These are phyloP conservation scores for Callyntrura guangdongensis DNA, from an alignment of 2,888 invertebrate species.

Conservation along the genomic window DNA sequence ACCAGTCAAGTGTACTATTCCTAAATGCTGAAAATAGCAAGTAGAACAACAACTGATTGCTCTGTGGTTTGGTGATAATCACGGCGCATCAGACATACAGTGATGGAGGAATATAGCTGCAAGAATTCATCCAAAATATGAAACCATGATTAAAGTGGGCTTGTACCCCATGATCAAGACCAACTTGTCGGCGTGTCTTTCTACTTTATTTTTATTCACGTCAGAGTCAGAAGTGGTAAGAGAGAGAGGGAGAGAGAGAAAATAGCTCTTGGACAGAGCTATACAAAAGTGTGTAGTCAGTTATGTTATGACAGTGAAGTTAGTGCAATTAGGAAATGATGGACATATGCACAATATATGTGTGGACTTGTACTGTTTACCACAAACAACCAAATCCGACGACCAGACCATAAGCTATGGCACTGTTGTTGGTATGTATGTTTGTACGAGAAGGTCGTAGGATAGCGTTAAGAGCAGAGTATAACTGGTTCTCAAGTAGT, in stretches of 20 bases:
- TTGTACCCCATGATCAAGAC: slow-evolving; percentile 29
- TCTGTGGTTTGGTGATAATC: slow-evolving; percentile 7
- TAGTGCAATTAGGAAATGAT: slow-evolving; percentile 55
- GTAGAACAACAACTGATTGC: not conserved
- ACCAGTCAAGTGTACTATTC: not conserved
- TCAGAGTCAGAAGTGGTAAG: not conserved
- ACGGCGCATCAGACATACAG: not conserved
- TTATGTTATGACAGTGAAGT: slow-evolving; percentile 9
- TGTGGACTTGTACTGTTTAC: not conserved
- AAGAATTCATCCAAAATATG: slow-evolving; percentile 4
- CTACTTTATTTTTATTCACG: slow-evolving; percentile 30
- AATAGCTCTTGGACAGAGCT: too few relatives aligned
- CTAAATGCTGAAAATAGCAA: not conserved
- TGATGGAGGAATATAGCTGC: not conserved
- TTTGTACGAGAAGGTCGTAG: not conserved
- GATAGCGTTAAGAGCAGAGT: not conserved
- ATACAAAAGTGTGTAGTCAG: not conserved
- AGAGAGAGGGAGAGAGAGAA: not conserved
- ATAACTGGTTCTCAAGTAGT: slow-evolving; percentile 49
- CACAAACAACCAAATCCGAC: not conserved
- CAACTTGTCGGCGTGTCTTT: slow-evolving; percentile 36
- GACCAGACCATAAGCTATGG: not conserved
- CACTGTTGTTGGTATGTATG: not conserved
- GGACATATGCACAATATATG: not conserved
- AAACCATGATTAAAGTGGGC: slow-evolving; percentile 13